Base-by-base conservation (phyloP, 2,888 invertebrate genomes). In the Drosophila multiciliata region DNA sequence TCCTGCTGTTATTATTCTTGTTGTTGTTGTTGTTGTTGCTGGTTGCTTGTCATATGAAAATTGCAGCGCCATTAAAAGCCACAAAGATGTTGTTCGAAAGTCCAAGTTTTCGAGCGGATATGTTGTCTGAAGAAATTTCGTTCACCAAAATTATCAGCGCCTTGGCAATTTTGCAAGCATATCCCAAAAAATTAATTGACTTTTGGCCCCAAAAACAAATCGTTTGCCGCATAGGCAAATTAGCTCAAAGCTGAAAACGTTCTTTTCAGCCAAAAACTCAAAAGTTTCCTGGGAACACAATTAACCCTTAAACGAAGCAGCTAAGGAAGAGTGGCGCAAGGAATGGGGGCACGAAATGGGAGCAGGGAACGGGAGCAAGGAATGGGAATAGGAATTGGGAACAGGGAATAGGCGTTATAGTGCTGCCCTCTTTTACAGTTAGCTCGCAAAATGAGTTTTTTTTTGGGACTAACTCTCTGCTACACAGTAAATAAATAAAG, bases 211-310 rank as follows among this genome's bases (percentile, higher is more conserved):
- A 71, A 73, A 73, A 72, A 70, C 58, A 63, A 45, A 23, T 45
- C 23, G 45, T 15, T 73, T 59, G 45, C 65, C 63, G 87, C 86
- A 79, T 88, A 88, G 90, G 88, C 88, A 88, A 88, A 88, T 88
- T 90, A 90, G 90, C 61, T 66, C 54, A 45, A 45, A 45, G 23
- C 15, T 60, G n/a, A 2, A 23, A 49, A n/a, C 36, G 40, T 17
- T 42, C 35, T 11, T 48, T 29, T 29, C 32, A 20, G 23, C 11
- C 49, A 1, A 3, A 3, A 26, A 23, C 36, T 36, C 17, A 57
- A 45, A n/a, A 38, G 71, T 79, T 88, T 88, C 88, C 83, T 89
- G 89, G 80, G 90, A 90, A 88, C 66, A 82, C 90, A 88, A 88
- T 88, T 88, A 88, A 82, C 42, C 49, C 59, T 52, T 35, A 23